phyloP scores from a whole-genome alignment of 1,140 invertebrate species.

The Scaptomyza graminum region DNA sequence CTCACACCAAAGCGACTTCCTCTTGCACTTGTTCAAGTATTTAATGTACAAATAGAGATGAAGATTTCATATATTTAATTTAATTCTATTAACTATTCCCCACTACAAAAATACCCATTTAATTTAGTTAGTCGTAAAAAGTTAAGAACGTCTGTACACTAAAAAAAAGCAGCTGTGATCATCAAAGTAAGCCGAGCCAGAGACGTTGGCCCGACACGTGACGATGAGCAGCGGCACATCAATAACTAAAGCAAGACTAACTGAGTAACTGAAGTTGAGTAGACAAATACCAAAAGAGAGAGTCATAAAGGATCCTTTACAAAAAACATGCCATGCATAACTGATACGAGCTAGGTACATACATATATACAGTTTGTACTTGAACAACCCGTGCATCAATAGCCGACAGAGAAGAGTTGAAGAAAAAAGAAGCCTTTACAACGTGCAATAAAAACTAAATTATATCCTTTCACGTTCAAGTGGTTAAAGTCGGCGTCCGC shows the following conservation, averaged over 20 bases:
- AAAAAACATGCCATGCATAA: slow-evolving; percentile 72
- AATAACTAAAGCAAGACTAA: slow-evolving; percentile 56
- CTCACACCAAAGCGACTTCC: slow-evolving; percentile 41
- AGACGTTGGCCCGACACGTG: slow-evolving; percentile 37
- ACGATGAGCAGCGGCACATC: slow-evolving; percentile 60
- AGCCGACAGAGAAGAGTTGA: neutral
- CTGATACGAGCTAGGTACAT: slow-evolving; percentile 34
- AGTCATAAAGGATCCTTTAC: slow-evolving; percentile 59
- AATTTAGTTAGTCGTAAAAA: slow-evolving; percentile 35
- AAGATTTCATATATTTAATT: too few relatives aligned
- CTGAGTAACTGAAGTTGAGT: neutral
- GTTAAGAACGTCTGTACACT: neutral
- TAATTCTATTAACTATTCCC: too few relatives aligned
- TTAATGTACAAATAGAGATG: too few relatives aligned
- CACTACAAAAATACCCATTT: slow-evolving; percentile 2
- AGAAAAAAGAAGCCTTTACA: slow-evolving; percentile 25
- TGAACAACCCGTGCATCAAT: slow-evolving; percentile 8
- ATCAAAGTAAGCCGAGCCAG: slow-evolving; percentile 38
- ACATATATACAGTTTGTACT: neutral
- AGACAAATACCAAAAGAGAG: slow-evolving; percentile 4
- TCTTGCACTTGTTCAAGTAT: slow-evolving; percentile 43
- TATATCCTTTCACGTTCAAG: slow-evolving; percentile 78
- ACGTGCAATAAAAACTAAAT: slow-evolving; percentile 78
- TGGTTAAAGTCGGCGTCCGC: slow-evolving; percentile 29
- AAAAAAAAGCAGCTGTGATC: slow-evolving; percentile 37